A percentile compares a stretch with the other conserved stretches of the same genome.
Conservation (phyloP, 2,888 invertebrate genomes). For the Drosophila cracens region DNA sequence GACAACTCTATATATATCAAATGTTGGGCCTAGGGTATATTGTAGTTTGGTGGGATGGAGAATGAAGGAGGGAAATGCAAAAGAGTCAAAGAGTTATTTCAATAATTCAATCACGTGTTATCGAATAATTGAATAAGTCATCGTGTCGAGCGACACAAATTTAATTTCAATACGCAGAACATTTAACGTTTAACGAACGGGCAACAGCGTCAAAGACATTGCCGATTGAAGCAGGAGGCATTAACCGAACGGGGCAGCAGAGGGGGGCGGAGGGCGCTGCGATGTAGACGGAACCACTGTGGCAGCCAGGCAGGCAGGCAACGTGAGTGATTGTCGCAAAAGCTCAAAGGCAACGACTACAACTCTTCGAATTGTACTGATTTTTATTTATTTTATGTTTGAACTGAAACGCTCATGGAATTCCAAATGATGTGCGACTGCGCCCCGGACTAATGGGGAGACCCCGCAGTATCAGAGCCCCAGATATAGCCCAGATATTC, state of each 20-base stretch:
- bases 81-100: conserved; percentile 51
- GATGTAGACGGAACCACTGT: conserved; percentile 22
- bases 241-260: background rate
- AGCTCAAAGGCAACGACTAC: conserved; percentile 75
- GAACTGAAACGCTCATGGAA: conserved; percentile 80
- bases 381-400: conserved; percentile 82
- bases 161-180: conserved; percentile 78
- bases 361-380: conserved; percentile 79
- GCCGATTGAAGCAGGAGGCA: conserved; percentile 57
- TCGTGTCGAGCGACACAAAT: conserved; percentile 79
- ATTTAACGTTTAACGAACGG: conserved; percentile 59
- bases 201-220: conserved; percentile 62
- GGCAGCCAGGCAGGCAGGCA: conserved; percentile 50
- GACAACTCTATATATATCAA: background rate
- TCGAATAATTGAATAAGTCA: conserved; percentile 80
- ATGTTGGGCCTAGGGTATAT: background rate
- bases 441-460: conserved; percentile 52
- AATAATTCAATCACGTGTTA: conserved; percentile 80
- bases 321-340: conserved; percentile 80
- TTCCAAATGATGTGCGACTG: conserved; percentile 70
- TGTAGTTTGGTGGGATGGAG: background rate
- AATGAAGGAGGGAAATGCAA: background rate
- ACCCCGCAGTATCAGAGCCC: conserved; percentile 13
- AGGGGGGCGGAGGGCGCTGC: background rate
- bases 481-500: conserved; percentile 48